Evolutionary conservation across 2,888 invertebrate genomes (phyloP).

Genomic region (Petrophora chlorosata): DNA sequence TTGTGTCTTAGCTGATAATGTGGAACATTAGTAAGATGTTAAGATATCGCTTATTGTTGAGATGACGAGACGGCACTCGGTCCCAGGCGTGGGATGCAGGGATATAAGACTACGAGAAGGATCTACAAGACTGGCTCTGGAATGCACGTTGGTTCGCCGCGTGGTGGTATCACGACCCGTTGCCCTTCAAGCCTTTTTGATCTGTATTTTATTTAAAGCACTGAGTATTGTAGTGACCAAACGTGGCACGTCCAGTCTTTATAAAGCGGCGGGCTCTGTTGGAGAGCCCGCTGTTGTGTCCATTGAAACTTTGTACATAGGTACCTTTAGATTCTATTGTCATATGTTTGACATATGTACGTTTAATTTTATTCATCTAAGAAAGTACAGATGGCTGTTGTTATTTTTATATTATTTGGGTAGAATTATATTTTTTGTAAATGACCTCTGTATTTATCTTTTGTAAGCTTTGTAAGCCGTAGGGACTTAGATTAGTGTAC

Average conservation of each 20-base stretch:
- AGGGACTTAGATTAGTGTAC: constrained; percentile 78
- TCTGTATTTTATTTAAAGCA: constrained; percentile 57
- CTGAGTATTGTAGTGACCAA: constrained; percentile 72
- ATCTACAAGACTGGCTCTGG: constrained; percentile 34
- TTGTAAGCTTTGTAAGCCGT: constrained; percentile 81
- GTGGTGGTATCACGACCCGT: constrained; percentile 50
- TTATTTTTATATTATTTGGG: constrained; percentile 84
- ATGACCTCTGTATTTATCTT: constrained; percentile 83
- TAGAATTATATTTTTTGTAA: constrained; percentile 84
- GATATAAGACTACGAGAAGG: constrained; percentile 23
- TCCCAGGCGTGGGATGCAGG: constrained; percentile 37
- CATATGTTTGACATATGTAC: constrained; percentile 82
- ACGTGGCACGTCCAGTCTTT: constrained; percentile 73
- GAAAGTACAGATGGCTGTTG: constrained; percentile 84
- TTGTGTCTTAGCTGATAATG: constrained; percentile 83
- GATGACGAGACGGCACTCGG: constrained; percentile 52
- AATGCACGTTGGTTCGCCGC: constrained; percentile 45
- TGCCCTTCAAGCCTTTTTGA: constrained; percentile 56
- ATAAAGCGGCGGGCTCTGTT: constrained; percentile 55
- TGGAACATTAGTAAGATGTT: constrained; percentile 75
- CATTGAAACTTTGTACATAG: constrained; percentile 76
- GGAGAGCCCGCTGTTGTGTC: constrained; percentile 59
- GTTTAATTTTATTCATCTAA: constrained; percentile 83
- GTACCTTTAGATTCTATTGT: constrained; percentile 80
- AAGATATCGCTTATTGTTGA: constrained; percentile 70